These are phyloP conservation scores for Rhagonycha fulva DNA, from an alignment of 2,888 invertebrate genomes.

Conservation along the genomic window DNA sequence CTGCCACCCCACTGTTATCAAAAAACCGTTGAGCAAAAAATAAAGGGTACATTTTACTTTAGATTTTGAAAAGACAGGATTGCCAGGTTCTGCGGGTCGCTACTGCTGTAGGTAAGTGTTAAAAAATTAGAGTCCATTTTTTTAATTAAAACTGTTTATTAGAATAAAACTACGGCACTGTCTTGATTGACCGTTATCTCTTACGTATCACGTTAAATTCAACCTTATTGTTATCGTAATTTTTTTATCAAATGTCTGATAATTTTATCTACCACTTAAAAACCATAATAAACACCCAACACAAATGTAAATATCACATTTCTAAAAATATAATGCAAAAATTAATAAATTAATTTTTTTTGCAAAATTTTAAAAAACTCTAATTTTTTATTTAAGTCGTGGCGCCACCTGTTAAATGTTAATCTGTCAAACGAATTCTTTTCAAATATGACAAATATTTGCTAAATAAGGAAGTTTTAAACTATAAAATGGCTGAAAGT, in stretches of 20 bases:
- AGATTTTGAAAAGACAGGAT: no score
- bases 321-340: not conserved
- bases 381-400: not conserved
- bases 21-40: no score
- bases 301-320: not conserved
- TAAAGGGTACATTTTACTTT: no score
- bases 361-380: not conserved
- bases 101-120: no score
- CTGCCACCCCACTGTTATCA: no score
- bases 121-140: no score
- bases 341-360: not conserved
- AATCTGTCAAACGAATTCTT: conserved; percentile 16
- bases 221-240: not conserved
- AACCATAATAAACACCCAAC: not conserved
- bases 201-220: not conserved
- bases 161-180: no score
- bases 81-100: no score
- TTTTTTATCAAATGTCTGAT: not conserved
- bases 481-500: conserved; percentile 54
- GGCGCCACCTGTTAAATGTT: not conserved
- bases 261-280: not conserved
- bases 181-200: no score
- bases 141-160: no score
- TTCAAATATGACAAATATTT: conserved; percentile 32
- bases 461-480: conserved; percentile 45